Conservation (phyloP, 1,140 invertebrate species). For the Eumeta japonica region DNA sequence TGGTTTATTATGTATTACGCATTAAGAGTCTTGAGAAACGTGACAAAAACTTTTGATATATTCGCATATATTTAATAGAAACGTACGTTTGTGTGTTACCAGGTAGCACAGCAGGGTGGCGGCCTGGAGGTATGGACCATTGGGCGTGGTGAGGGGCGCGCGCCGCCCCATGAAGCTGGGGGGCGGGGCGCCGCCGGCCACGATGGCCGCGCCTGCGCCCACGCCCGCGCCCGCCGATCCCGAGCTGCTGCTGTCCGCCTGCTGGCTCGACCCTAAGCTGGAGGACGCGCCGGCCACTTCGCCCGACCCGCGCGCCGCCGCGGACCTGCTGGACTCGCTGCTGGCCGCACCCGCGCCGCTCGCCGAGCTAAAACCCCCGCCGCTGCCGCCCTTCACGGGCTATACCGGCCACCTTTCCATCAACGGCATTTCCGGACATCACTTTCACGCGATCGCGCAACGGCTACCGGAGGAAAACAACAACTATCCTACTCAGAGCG, state of each 20-base stretch:
- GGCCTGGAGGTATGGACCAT: slow-evolving; percentile 47
- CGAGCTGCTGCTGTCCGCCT: slow-evolving; percentile 58
- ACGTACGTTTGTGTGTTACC: slow-evolving; percentile 21
- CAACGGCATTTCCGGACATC: slow-evolving; percentile 82
- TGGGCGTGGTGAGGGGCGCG: slow-evolving; percentile 8
- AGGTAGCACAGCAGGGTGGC: slow-evolving; percentile 48
- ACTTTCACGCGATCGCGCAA: slow-evolving; percentile 79
- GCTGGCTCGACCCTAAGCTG: slow-evolving; percentile 58
- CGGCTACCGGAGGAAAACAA: slow-evolving; percentile 67
- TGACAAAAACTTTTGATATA: too few relatives aligned
- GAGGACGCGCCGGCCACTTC: slow-evolving; percentile 26
- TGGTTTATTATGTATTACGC: too few relatives aligned
- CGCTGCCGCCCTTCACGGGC: slow-evolving; percentile 80
- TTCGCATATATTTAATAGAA: too few relatives aligned
- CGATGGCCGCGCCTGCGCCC: slow-evolving; percentile 22
- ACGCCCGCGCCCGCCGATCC: slow-evolving; percentile 27
- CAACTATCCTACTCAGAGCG: slow-evolving; percentile 63
- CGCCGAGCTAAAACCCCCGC: slow-evolving; percentile 82
- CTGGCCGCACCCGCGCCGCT: slow-evolving; percentile 64
- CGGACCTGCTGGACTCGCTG: slow-evolving; percentile 61
- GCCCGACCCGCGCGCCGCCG: slow-evolving; percentile 32
- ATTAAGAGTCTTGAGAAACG: too few relatives aligned
- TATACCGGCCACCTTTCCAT: slow-evolving; percentile 80
- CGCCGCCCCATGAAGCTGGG: slow-evolving; percentile 44
- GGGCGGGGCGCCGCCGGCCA: slow-evolving; percentile 30